Base-by-base conservation (phyloP, 2,113 vertebrate genomes). In the Bos indicus region DNA sequence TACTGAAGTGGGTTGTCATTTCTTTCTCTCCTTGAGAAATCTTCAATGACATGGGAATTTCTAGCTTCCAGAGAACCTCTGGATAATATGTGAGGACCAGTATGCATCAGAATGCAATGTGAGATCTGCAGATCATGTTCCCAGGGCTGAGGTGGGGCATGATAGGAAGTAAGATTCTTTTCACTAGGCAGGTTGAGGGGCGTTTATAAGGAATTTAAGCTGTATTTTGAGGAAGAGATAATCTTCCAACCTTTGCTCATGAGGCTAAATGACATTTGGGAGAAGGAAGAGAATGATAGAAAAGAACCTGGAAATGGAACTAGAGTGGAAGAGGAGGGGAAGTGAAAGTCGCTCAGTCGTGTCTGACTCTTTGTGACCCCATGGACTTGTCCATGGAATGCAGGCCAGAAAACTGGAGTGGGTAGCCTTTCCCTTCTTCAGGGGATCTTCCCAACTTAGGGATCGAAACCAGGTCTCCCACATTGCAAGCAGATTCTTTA, bases 251-350 rank as follows among this genome's bases (percentile, higher is more conserved):
- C 56, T 48, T 43, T 83, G 48, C 46, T 62, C 57, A 46, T 23
- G 36, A 43, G 71, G 46, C 59, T 74, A 51, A 90, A 78, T 15
- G 62, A 12, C 21, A 83, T 59, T 48, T 30, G 51, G 13, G 40
- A 91, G 40, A 52, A 59, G 56, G 6, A n/a, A 46, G 21, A 88
- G 13, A n/a, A 26, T 56, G 25, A 88, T 6, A 11, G 83, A 46
- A 85, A 91, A 91, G 56, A 62, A 90, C n/a, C 60, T 57, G 26
- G 48, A 94, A 88, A 51, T 36, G 62, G 82, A 88, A 64, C 26
- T 40, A 19, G 30, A 25, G 17, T 43, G 56, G 30, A 51, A 52
- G 28, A 52, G 71, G 67, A 82, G 67, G n/a, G 67, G 40, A 71
- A 71, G n/a, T 71, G 19, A 10, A 71, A 71, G n/a, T 23, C 10